Percentiles rank a stretch among this genome's conserved stretches.
phyloP scores from a whole-genome alignment of 2,113 vertebrate genomes.

The Hiodon tergisus region DNA sequence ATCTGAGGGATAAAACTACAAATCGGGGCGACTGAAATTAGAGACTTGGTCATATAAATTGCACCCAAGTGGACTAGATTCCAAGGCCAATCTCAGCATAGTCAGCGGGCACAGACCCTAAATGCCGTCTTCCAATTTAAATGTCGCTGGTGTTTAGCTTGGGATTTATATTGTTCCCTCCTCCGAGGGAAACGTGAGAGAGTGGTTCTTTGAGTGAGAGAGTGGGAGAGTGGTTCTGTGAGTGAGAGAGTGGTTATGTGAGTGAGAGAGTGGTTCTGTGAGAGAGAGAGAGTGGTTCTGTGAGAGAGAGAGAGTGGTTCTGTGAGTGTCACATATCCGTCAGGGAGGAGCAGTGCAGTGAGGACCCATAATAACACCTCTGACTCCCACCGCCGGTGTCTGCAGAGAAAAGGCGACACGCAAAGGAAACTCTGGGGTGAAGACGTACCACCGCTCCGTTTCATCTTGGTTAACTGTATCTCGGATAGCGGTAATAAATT shows the following conservation, averaged over 20 bases:
- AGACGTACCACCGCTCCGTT: too few relatives aligned
- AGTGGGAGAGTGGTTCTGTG: background rate
- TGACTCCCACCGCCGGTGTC: background rate
- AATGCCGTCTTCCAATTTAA: too few relatives aligned
- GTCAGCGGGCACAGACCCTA: too few relatives aligned
- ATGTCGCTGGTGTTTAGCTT: too few relatives aligned
- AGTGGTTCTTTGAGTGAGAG: too few relatives aligned
- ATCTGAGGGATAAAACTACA: background rate
- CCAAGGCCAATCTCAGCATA: too few relatives aligned
- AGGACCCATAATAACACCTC: background rate
- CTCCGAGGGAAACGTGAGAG: too few relatives aligned
- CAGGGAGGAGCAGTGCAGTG: background rate
- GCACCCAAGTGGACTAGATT: too few relatives aligned
- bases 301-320: background rate
- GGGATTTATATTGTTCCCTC: too few relatives aligned
- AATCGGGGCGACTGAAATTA: background rate
- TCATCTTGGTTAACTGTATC: too few relatives aligned
- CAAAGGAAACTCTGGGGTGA: background rate
- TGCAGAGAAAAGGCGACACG: background rate
- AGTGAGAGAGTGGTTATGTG: background rate
- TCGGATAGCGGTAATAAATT: too few relatives aligned
- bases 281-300: background rate
- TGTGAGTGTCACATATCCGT: background rate
- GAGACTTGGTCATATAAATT: too few relatives aligned
- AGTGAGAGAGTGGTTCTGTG: background rate